Evolutionary conservation across 2,888 invertebrate species (phyloP), one percentile per base, ranked within the genome.

Genomic region (Diarsia mendica): DNA sequence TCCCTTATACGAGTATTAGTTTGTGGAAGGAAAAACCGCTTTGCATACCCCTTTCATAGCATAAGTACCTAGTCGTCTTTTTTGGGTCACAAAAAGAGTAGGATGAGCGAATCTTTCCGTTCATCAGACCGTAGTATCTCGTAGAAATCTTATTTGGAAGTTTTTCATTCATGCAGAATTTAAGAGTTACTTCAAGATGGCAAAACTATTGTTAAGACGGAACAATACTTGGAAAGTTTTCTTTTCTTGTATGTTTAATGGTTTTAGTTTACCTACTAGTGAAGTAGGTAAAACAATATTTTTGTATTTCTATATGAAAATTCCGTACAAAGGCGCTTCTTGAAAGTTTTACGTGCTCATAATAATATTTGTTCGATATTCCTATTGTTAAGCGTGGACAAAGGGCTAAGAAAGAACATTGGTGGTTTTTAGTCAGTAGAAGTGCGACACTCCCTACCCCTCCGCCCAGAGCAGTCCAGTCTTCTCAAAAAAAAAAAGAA

Each of bases 221-320:
- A 51, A 66, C 6, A 64, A 51, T 51, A 51, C 23, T 65, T 23
- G 9, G 20, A 74, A 61, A 20, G 18, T 23, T 74, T 53, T 63
- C 18, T 10, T 23, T 51, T 73, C 8, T 33, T n/a, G 3, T 44
- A 28, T 20, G 39, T 48, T 18, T 48, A n/a, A 3, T 44, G 61
- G 18, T 33, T 46, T 55, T 44, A 53, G 39, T 23, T 61, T 15
- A 23, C 6, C 5, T 6, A 6, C 46, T 33, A n/a, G 11, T 66
- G 48, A 20, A 20, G 11, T 39, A 28, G 28, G 28, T 2, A 28
- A 55, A 48, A 13, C 18, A 65, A 33, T 58, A 15, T 58, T 67
- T 9, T n/a, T 20, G 3, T 15, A n/a, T 28, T 65, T 71, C 15
- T 33, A 18, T 33, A 18, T 46, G 18, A 23, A 55, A 39, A 9